Percentiles rank a stretch among this genome's conserved stretches.
These are phyloP conservation scores for Pygoscelis antarcticus DNA, from an alignment of 2,113 vertebrate species.

Conservation along the genomic window DNA sequence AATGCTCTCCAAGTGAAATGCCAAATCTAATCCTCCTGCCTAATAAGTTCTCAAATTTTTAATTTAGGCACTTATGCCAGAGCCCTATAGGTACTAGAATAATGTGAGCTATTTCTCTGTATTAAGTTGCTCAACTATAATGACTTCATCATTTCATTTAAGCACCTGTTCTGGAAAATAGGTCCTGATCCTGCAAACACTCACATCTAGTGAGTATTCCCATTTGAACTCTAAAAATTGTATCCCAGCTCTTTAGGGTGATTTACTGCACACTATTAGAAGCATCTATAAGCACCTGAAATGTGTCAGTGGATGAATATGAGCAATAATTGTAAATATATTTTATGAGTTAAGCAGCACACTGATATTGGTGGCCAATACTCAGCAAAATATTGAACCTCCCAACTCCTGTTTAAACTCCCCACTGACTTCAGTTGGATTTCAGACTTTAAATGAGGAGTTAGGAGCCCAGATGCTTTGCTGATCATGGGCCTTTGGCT, in stretches of 20 bases:
- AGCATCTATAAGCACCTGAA: constrained; percentile 44
- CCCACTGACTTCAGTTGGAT: constrained; percentile 18
- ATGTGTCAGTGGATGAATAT: constrained; percentile 43
- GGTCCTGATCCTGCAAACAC: constrained; percentile 47
- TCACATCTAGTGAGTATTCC: constrained; percentile 50
- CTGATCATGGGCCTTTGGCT: not conserved
- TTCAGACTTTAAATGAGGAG: constrained; percentile 33
- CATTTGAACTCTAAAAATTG: constrained; percentile 59
- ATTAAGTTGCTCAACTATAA: constrained; percentile 51
- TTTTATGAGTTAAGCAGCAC: constrained; percentile 45
- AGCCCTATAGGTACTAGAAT: constrained; percentile 19
- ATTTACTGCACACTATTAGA: constrained; percentile 26
- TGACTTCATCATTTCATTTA: constrained; percentile 62
- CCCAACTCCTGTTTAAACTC: constrained; percentile 45
- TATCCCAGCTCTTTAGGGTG: constrained; percentile 41
- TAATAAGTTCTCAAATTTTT: constrained; percentile 58
- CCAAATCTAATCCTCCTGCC: constrained; percentile 21
- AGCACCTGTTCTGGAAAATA: constrained; percentile 66
- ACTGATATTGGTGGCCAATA: constrained; percentile 2
- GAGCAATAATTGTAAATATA: constrained; percentile 54
- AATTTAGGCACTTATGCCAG: constrained; percentile 45
- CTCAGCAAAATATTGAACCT: constrained; percentile 3
- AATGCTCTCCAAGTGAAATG: constrained; percentile 9
- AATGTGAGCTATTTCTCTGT: constrained; percentile 30
- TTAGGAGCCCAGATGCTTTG: constrained; percentile 40